Evolutionary conservation across 1,140 invertebrate genomes (phyloP).

Genomic region (Pantala flavescens): DNA sequence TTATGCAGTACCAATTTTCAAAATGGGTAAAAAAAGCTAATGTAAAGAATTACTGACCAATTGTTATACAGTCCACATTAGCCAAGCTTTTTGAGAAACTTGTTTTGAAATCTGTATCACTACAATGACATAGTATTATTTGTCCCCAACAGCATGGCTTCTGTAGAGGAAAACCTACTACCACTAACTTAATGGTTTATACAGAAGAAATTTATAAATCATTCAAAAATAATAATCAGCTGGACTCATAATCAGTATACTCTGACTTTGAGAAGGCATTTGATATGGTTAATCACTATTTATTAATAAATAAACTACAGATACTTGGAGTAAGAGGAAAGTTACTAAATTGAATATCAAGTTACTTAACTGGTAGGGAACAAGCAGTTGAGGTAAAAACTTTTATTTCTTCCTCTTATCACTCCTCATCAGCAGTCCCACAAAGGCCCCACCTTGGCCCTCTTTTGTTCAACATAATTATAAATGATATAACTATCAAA

Average conservation of each 20-base stretch:
- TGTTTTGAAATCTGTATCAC: neutral
- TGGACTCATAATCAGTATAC: constrained; percentile 15
- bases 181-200: constrained; percentile 25
- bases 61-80: constrained; percentile 17
- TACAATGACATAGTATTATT: constrained; percentile 25
- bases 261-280: constrained; percentile 19
- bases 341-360: constrained; percentile 3
- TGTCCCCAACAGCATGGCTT: neutral
- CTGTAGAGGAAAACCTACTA: constrained; percentile 19
- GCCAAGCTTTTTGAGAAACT: too few relatives aligned
- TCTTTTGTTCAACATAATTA: neutral
- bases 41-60: constrained; percentile 21
- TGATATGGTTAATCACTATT: constrained; percentile 16
- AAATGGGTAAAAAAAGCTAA: constrained; percentile 19
- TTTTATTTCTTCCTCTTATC: neutral
- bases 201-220: too few relatives aligned
- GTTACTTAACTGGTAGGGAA: neutral
- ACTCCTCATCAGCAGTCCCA: neutral
- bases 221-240: neutral
- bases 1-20: constrained; percentile 18
- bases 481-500: neutral
- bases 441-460: neutral
- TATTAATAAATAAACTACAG: constrained; percentile 17
- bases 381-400: constrained; percentile 12
- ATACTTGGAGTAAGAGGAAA: constrained; percentile 8